Evolutionary conservation across 2,888 invertebrate species (phyloP), one percentile per base, ranked within the genome.

Genomic region (Drosophila borealis): DNA sequence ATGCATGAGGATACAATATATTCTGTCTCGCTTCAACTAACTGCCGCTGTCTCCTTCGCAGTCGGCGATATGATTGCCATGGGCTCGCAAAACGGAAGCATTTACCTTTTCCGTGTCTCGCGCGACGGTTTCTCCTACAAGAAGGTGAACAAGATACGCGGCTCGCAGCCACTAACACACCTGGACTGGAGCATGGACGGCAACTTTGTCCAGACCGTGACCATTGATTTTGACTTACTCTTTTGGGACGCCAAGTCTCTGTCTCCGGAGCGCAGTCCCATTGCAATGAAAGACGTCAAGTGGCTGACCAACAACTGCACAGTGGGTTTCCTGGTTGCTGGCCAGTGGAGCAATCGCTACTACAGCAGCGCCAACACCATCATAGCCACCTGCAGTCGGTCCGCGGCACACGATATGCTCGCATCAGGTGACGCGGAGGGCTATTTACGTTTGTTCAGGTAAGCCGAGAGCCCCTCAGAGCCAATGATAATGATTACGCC

Each of bases 101-200:
- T 96, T 46, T 96, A 96, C 90, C 92, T 96, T 57, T 98, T 97
- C 93, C 94, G 96, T 56, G 97, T 97, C 4, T 96, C 96, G 11
- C 95, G 97, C 50, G 97, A 97, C 90, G 98, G 98, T 2, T 97
- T 97, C 91, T 96, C 97, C 0, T 98, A 97, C 92, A 97, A 97
- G 90, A 97, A 97, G 90, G 96, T 96, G 13, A 97, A 97, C 90
- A 97, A 97, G 93, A 97, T 97, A 67, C 94, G 97, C 14, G 97
- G 97, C 0, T 95, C 96, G 0, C 97, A 97, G 89, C 96, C 97
- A 0, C 93, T 98, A 4, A 95, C 96, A 67, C 97, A 97, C 87
- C 93, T 98, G 57, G 98, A 98, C 91, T 98, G 98, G 98, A 97
- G 98, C 91, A 95, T 96, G 42, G 98, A 98, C 90, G 96, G 97